Evolutionary conservation across 2,888 invertebrate genomes (phyloP).

Genomic region (Machimus rusticus): DNA sequence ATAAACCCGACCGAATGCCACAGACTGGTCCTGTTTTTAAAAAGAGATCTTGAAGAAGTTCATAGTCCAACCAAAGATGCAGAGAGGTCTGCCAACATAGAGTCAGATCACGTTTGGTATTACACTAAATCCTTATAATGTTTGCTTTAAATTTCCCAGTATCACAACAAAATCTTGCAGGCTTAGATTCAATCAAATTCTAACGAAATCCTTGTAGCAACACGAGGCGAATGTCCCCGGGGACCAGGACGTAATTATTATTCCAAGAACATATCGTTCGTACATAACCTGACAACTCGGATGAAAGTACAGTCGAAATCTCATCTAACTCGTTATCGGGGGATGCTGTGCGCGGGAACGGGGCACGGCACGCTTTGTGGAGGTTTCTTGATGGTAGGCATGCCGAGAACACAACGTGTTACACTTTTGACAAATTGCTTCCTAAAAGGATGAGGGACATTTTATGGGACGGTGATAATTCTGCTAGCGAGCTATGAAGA

Average conservation of each 20-base stretch:
- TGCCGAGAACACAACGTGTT: not conserved
- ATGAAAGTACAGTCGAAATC: constrained; percentile 16
- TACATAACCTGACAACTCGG: not conserved
- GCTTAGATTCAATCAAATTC: constrained; percentile 23
- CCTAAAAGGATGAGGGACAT: not conserved
- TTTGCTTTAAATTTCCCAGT: constrained; percentile 21
- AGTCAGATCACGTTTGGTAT: constrained; percentile 34
- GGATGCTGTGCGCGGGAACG: not conserved
- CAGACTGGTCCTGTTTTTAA: not conserved
- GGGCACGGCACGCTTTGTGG: not conserved
- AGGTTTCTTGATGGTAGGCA: not conserved
- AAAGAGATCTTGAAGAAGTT: not conserved
- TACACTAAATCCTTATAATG: constrained; percentile 23
- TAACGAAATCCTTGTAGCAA: not conserved
- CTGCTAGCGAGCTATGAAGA: not conserved
- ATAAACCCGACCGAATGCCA: not conserved
- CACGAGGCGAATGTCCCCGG: not conserved
- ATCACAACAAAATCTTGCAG: constrained; percentile 9
- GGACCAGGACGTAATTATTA: not conserved
- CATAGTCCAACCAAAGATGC: not conserved
- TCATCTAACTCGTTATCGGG: constrained; percentile 14
- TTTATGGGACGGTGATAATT: not conserved
- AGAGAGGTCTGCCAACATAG: not conserved
- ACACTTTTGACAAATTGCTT: not conserved
- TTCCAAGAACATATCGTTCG: constrained; percentile 14